Base-by-base conservation (phyloP, 64 coral and sea anemone genomes). In the Montipora efflorescens region DNA sequence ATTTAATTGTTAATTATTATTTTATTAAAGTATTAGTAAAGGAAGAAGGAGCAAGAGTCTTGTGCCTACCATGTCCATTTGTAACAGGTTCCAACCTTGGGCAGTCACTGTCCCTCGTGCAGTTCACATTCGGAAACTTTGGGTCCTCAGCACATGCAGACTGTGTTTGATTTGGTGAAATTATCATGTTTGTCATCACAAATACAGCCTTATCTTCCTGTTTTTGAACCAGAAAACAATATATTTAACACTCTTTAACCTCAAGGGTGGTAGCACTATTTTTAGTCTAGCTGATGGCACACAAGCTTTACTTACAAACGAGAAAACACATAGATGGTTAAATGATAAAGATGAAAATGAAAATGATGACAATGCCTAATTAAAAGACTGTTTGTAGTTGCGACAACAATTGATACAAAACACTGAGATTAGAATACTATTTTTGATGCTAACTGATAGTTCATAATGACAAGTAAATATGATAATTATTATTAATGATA, bases 101-200 rank as follows among this genome's bases (percentile, higher is more conserved):
- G 71, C 97, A 98, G 13, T 95, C 89, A 64, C 87, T 89, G 55
- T 93, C 77, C 1, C 47, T 59, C 18, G 68, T 83, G 62, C 97
- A 98, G 15, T 67, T 94, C 6, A 87, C 79, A 8, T 28, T 80
- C 5, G 22, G 2, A 51, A 89, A 48, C 46, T 77, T 77, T 22
- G 94, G 88, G 49, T 94, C 92, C 66, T 98, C 97, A 74, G 94
- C 91, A 89, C 97, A 98, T 2, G 58, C 94, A 19, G 72, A 46
- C 57, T 98, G 97, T 4, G 76, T 89, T 79, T 98, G 97, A 47
- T 88, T 84, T 15, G 97, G 97, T 8, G 97, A 94, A 15, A 98
- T 93, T 1, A 98, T 95, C 97, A 98, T 98, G 59, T 98, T 98
- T 11, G 97, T 98, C 88, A 93, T 98, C 1, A 98, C 79, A 94